A percentile compares a stretch with the other conserved stretches of the same genome.
These are phyloP conservation scores for Origma solitaria DNA, from an alignment of 2,113 vertebrate genomes.

Conservation along the genomic window DNA sequence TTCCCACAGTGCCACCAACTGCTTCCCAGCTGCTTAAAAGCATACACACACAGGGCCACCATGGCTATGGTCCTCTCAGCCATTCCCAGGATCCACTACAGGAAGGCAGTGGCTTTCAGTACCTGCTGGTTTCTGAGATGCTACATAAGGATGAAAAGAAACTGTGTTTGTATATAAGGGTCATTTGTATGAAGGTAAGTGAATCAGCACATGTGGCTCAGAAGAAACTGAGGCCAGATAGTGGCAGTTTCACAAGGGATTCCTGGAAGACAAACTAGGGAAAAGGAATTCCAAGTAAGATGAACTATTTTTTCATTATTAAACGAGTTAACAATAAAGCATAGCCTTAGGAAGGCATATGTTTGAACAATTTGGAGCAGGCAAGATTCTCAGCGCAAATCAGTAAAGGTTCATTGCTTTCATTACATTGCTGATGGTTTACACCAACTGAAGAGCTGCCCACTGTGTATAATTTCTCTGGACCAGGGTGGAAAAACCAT, in stretches of 20 bases:
- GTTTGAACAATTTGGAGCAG: constrained; percentile 6
- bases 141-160: background rate
- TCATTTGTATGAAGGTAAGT: background rate
- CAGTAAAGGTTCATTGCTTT: constrained; percentile 55
- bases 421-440: background rate
- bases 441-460: constrained; percentile 49
- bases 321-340: constrained; percentile 12
- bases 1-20: background rate
- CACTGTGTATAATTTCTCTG: constrained; percentile 54
- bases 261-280: background rate
- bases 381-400: constrained; percentile 16
- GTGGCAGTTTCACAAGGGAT: background rate
- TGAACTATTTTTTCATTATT: constrained; percentile 4
- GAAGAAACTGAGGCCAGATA: background rate
- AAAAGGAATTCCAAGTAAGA: background rate
- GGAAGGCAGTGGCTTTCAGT: background rate
- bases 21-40: constrained; percentile 6
- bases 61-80: background rate
- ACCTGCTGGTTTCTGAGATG: background rate
- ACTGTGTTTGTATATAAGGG: accelerated
- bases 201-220: background rate
- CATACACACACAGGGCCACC: background rate
- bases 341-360: constrained; percentile 2
- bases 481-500: background rate
- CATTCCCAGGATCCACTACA: background rate